Conservation (phyloP, 2,797 vertebrate genomes). For the Crax fasciolata region DNA sequence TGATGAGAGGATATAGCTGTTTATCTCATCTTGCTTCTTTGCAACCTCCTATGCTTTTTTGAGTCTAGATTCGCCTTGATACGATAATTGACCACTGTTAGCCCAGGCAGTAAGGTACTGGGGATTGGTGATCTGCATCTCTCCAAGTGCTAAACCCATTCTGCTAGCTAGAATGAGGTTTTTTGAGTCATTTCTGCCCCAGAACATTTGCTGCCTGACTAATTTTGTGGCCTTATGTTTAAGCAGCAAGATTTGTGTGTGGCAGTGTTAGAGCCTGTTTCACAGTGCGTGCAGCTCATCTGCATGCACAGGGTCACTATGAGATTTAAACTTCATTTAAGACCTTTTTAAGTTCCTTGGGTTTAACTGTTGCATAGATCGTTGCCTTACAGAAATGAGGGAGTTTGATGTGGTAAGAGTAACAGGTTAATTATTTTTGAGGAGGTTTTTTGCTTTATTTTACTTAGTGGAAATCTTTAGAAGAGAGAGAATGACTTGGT, state of each 20-base stretch:
- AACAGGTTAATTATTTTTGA: background rate
- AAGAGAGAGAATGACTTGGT: background rate
- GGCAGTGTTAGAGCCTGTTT: background rate
- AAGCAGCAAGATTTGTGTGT: background rate
- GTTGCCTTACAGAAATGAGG: background rate
- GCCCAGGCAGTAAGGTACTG: background rate
- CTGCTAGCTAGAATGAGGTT: background rate
- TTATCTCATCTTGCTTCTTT: background rate
- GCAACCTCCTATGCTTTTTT: background rate
- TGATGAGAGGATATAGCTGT: background rate
- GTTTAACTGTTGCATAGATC: background rate
- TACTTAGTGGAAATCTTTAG: background rate
- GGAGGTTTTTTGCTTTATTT: background rate
- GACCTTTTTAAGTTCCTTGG: constrained; percentile 40
- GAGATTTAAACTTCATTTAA: constrained; percentile 21
- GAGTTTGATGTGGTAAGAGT: background rate
- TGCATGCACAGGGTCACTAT: background rate
- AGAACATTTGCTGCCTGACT: background rate
- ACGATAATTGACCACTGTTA: background rate
- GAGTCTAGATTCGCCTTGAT: background rate
- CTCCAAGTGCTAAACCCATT: background rate
- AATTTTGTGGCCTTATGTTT: background rate
- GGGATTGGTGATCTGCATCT: background rate
- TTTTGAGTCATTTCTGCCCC: background rate
- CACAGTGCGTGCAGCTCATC: background rate